Evolutionary conservation across 2,888 invertebrate species (phyloP), one percentile per base, ranked within the genome.

Genomic region (Eristalinus aeneus): DNA sequence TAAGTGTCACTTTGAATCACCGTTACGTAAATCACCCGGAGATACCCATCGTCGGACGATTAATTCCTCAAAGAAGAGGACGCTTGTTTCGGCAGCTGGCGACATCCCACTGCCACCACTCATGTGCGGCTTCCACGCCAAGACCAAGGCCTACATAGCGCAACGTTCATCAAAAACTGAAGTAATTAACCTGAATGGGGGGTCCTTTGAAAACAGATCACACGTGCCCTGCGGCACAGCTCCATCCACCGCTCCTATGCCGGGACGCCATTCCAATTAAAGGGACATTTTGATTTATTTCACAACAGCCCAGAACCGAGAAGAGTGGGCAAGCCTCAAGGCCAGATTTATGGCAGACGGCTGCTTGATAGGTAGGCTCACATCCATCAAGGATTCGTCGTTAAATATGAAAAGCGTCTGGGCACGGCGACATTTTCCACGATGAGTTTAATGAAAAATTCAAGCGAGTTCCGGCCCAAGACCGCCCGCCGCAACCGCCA

Each of bases 231-330:
- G 2, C 27, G 27, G 27, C 27, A 27, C 27, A 3, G 27, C 5
- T 5, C 16, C 9, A 16, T 4, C 46, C 46, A n/a, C 34, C 34
- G 6, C n/a, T 3, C 46, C n/a, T 4, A 46, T 39, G 39, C 0
- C 6, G 4, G 39, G 39, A 46, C 16, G 16, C 56, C 56, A 39
- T 65, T 63, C 72, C 77, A 77, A 77, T 82, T 82, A 82, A 77
- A 68, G 71, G 72, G 82, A 67, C 78, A 74, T 78, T 83, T 83
- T 83, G 83, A 83, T 83, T 83, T 83, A 83, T 77, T 53, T 78
- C 68, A 58, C 68, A 58, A 73, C 73, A 78, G 64, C 1, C 2
- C 22, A 22, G n/a, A 23, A 56, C 56, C 23, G 56, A 56, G 56
- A 11, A 46, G 6, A 1, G n/a, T 12, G 39, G 5, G 6, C n/a